phyloP scores from a whole-genome alignment of 2,113 vertebrate species.

The Rostratula benghalensis region DNA sequence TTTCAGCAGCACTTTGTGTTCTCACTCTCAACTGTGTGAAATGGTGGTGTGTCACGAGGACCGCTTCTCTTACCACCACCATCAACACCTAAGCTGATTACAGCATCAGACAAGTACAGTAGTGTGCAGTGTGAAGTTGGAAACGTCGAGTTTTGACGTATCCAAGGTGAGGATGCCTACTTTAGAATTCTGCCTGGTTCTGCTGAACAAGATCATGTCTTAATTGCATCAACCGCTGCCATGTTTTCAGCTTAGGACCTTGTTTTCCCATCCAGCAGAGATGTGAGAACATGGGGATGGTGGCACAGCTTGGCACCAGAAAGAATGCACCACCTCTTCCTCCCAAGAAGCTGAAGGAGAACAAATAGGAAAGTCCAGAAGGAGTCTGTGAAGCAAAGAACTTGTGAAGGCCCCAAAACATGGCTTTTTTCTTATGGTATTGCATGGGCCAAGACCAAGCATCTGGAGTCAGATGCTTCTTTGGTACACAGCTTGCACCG shows the following conservation, averaged over 20 bases:
- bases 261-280: neutral
- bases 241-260: neutral
- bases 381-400: neutral
- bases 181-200: neutral
- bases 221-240: neutral
- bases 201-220: neutral
- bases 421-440: neutral
- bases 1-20: neutral
- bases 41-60: fast-evolving
- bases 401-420: fast-evolving
- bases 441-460: neutral
- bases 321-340: neutral
- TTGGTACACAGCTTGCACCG: neutral
- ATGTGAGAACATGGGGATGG: neutral
- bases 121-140: neutral
- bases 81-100: neutral
- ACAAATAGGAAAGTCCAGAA: neutral
- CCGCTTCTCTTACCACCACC: fast-evolving
- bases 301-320: neutral
- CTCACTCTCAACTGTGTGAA: neutral
- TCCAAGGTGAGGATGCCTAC: too few relatives aligned
- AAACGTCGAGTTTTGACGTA: neutral
- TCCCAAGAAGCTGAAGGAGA: neutral
- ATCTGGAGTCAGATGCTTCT: neutral
- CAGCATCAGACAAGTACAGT: neutral